Evolutionary conservation across 53 echinoderm and acorn worm genomes (phyloP), one percentile per base, ranked within the genome.

Genomic region (Actinopyga echinites): DNA sequence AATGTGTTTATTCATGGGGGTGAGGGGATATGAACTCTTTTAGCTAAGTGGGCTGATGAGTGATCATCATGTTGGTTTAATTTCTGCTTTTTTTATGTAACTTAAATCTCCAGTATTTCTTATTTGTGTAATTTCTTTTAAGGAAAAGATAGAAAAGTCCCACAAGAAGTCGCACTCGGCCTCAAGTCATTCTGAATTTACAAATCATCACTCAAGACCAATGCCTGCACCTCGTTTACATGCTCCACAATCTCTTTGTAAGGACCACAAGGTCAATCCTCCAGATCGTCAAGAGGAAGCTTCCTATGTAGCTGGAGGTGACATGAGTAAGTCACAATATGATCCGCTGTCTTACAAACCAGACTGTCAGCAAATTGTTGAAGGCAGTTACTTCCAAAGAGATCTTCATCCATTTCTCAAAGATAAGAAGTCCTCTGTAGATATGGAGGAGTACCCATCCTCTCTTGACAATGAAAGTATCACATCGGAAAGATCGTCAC

Each of bases 181-280:
- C 49, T 15, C 49, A 49, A 49, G 7, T 49, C 49, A 49, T 15
- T 49, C 49, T 15, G 49, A 49, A 49, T 1, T 17, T 2, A 49
- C 12, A 24, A 30, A 15, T 52, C 75, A 75, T 54, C 75, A 75
- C 52, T 26, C 75, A 17, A 1, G 75, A 52, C 75, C 75, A 25
- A 23, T 75, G 55, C 75, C 75, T 13, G 75, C 75, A 22, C 75
- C 75, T 52, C 75, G 75, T 25, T 26, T 54, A 45, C 20, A 38
- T 38, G 37, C 68, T 22, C 68, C 68, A 40, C 31, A 68, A 36
- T 35, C 3, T 1, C 66, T 31, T 35, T 33, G 31, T 35, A 65
- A 65, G 66, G 66, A 65, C 66, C 66, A 65, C 32, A 29, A 68
- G 68, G 68, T 38, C 2, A 37, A 34, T 13, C 68, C 68, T 32